Conservation (phyloP, 53 echinoderm and acorn worm species). For the Luidia sarsii region DNA sequence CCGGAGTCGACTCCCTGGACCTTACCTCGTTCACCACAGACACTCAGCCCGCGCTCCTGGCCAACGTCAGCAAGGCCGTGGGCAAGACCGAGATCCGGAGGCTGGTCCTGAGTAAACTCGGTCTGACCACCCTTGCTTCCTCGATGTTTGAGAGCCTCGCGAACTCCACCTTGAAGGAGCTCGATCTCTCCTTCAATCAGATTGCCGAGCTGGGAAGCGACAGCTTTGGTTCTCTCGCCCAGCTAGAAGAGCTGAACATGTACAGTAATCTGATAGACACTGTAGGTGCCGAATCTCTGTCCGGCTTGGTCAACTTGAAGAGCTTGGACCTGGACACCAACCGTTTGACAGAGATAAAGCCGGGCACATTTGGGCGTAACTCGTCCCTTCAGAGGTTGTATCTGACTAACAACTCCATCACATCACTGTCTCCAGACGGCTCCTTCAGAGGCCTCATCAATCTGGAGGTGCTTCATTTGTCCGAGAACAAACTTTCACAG, state of each 20-base stretch:
- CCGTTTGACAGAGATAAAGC: conserved; percentile 43
- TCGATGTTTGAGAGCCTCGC: conserved; percentile 59
- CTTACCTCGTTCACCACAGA: conserved; percentile 27
- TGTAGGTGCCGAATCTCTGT: conserved; percentile 52
- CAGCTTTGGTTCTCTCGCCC: conserved; percentile 48
- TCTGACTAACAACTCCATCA: conserved; percentile 63
- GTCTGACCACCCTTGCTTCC: conserved; percentile 37
- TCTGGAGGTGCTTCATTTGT: conserved; percentile 63
- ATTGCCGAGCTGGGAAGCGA: conserved; percentile 45
- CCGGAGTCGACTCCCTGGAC: conserved; percentile 52
- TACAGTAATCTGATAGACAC: conserved; percentile 57
- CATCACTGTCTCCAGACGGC: conserved; percentile 27
- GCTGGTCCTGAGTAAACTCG: conserved; percentile 50
- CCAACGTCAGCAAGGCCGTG: conserved; percentile 54
- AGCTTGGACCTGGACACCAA: conserved; percentile 66
- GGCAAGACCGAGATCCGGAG: conserved; percentile 19
- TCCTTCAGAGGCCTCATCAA: conserved; percentile 67
- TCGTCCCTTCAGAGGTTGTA: conserved; percentile 51
- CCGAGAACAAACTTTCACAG: conserved; percentile 73
- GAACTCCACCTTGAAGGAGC: conserved; percentile 48
- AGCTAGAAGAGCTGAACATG: conserved; percentile 49
- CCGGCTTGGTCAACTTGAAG: conserved; percentile 50
- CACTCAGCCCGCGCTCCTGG: conserved; percentile 43
- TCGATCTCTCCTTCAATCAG: conserved; percentile 79
- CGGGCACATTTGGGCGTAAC: conserved; percentile 63